Evolutionary conservation across 2,113 vertebrate species (phyloP).

Genomic region (Cololabis saira): DNA sequence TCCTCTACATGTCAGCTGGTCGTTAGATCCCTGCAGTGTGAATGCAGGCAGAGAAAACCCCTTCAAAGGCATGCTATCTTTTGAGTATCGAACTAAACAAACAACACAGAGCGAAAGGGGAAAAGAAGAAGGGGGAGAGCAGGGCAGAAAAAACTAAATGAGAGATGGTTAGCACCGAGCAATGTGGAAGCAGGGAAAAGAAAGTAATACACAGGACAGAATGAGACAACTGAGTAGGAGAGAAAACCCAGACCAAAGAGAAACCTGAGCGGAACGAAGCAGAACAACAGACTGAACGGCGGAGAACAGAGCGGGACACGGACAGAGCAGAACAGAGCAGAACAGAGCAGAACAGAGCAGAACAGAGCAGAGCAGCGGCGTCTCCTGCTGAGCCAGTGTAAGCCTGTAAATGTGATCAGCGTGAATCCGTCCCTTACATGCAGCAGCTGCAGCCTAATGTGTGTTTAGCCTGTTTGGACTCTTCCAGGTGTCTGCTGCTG

Average conservation of each 20-base stretch:
- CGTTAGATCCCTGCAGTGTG: too few relatives aligned
- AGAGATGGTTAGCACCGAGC: too few relatives aligned
- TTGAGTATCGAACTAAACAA: too few relatives aligned
- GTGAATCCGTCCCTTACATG: slow-evolving; percentile 53
- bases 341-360: slow-evolving; percentile 1
- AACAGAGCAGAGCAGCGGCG: slow-evolving; percentile 31
- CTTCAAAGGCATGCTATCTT: too few relatives aligned
- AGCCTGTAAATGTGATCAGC: slow-evolving; percentile 66
- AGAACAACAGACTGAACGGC: background rate
- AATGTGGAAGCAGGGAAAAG: too few relatives aligned
- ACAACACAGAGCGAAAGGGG: too few relatives aligned
- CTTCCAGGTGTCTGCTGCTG: slow-evolving; percentile 55
- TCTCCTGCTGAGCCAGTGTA: slow-evolving; percentile 58
- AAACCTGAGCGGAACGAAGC: slow-evolving; percentile 1
- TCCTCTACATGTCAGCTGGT: too few relatives aligned
- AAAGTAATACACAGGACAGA: background rate
- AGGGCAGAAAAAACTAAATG: too few relatives aligned
- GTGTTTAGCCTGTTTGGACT: slow-evolving; percentile 63
- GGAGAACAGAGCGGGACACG: background rate
- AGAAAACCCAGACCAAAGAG: background rate
- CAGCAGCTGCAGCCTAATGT: slow-evolving; percentile 65
- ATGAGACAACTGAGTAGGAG: slow-evolving; percentile 9
- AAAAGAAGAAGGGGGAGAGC: too few relatives aligned
- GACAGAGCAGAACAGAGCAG: background rate
- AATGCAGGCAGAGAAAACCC: too few relatives aligned